Evolutionary conservation across 2,888 invertebrate species (phyloP).

Genomic region (Bembecia ichneumoniformis): DNA sequence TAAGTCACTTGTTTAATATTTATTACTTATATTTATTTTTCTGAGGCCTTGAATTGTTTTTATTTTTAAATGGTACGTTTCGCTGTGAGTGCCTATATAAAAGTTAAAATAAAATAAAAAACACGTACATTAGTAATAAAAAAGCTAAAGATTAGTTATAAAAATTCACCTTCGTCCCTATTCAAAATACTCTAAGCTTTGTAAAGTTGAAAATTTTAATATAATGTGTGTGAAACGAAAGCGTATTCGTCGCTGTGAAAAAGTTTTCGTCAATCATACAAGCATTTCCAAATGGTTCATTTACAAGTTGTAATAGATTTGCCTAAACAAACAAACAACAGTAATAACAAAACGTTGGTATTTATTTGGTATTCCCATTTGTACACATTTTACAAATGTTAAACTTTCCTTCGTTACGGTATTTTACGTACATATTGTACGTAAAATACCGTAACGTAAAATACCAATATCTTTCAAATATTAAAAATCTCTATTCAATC

Average conservation of each 20-base stretch:
- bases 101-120: too few species aligned
- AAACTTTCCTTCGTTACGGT: not conserved
- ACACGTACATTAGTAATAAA: too few species aligned
- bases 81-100: too few species aligned
- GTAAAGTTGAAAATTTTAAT: not conserved
- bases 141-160: too few species aligned
- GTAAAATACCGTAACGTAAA: not conserved
- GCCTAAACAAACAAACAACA: not conserved
- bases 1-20: too few species aligned
- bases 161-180: too few species aligned
- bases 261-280: not conserved
- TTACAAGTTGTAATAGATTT: not conserved
- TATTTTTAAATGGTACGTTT: too few species aligned
- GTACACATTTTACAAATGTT: not conserved
- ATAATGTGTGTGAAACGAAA: not conserved
- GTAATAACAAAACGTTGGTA: not conserved
- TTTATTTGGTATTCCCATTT: not conserved
- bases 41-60: too few species aligned
- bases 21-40: too few species aligned
- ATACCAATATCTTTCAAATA: slow-evolving; percentile 1
- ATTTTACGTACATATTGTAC: too few species aligned
- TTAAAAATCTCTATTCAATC: too few species aligned
- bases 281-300: not conserved
- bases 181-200: too few species aligned
- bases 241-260: not conserved